Percentiles rank a stretch among this genome's conserved stretches.
Evolutionary conservation across 2,797 vertebrate genomes (phyloP).

Genomic region (Arrhamphus sclerolepis): DNA sequence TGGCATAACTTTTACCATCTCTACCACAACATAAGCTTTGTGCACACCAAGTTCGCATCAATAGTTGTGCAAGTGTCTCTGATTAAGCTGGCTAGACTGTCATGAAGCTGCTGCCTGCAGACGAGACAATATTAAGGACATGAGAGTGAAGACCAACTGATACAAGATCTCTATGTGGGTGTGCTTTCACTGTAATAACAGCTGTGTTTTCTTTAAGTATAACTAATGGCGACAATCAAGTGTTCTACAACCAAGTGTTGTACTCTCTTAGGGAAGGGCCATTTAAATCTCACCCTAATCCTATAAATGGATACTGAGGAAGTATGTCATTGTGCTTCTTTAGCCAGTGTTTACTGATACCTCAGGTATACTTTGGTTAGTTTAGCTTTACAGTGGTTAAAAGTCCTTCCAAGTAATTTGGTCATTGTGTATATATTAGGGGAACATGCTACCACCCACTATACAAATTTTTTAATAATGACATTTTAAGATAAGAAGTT

Average conservation of each 20-base stretch:
- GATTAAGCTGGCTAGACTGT: not conserved
- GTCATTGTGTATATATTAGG: too few species aligned
- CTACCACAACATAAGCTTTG: slow-evolving; percentile 25
- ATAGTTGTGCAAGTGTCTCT: slow-evolving; percentile 9
- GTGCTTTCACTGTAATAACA: slow-evolving; percentile 26
- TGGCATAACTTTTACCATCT: slow-evolving; percentile 38
- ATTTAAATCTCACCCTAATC: slow-evolving; percentile 2
- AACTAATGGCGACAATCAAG: slow-evolving; percentile 32
- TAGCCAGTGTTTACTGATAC: too few species aligned
- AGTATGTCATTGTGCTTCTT: too few species aligned
- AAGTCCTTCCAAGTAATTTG: too few species aligned
- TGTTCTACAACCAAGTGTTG: slow-evolving; percentile 21
- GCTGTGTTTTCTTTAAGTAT: slow-evolving; percentile 26
- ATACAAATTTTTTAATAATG: too few species aligned
- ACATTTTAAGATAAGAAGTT: too few species aligned
- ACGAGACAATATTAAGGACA: too few species aligned
- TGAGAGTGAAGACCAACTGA: too few species aligned
- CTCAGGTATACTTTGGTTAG: too few species aligned
- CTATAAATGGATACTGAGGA: too few species aligned
- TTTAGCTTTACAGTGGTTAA: too few species aligned
- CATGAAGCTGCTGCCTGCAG: slow-evolving; percentile 10
- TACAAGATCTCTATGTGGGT: slow-evolving; percentile 1
- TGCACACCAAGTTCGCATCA: slow-evolving; percentile 29
- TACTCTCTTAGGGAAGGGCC: slow-evolving; percentile 10
- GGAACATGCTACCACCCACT: too few species aligned